phyloP scores from a whole-genome alignment of 2,888 invertebrate species.

The Amblyjoppa fuscipennis region DNA sequence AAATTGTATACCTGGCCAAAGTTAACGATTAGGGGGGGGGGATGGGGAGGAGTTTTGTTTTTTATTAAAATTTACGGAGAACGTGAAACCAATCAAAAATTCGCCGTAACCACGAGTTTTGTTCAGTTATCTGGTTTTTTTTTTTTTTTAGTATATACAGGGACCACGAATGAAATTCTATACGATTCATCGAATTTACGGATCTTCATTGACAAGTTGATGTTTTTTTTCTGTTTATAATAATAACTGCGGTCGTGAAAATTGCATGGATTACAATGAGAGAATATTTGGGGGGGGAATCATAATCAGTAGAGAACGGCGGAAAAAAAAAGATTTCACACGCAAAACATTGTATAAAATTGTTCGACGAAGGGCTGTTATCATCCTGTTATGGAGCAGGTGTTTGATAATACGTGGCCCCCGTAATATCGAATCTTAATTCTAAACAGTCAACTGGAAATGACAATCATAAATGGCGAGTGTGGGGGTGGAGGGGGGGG shows the following conservation, averaged over 20 bases:
- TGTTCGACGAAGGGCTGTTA: background rate
- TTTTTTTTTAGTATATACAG: constrained; percentile 46
- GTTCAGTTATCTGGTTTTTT: constrained; percentile 17
- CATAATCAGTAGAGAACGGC: background rate
- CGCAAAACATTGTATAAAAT: constrained; percentile 32
- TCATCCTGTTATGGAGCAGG: background rate
- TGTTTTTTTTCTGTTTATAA: constrained; percentile 10
- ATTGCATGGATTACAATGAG: constrained; percentile 1
- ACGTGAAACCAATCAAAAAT: constrained; percentile 39
- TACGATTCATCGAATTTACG: constrained; percentile 20
- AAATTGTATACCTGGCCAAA: constrained; percentile 52
- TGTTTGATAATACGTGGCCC: constrained; percentile 38
- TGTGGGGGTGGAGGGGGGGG: background rate
- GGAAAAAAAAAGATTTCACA: constrained; percentile 3
- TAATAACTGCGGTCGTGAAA: constrained; percentile 37
- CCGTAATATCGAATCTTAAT: constrained; percentile 43
- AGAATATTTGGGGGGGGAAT: background rate
- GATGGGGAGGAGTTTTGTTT: constrained; percentile 9
- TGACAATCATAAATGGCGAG: constrained; percentile 36
- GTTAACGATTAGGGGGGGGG: constrained; percentile 49
- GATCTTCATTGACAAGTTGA: constrained; percentile 31
- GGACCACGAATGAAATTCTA: constrained; percentile 51
- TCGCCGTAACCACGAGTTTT: constrained; percentile 44
- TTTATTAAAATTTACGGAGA: constrained; percentile 44
- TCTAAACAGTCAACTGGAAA: constrained; percentile 13